Evolutionary conservation across 2,797 vertebrate genomes (phyloP).

Genomic region (Basileuterus tristriatus): DNA sequence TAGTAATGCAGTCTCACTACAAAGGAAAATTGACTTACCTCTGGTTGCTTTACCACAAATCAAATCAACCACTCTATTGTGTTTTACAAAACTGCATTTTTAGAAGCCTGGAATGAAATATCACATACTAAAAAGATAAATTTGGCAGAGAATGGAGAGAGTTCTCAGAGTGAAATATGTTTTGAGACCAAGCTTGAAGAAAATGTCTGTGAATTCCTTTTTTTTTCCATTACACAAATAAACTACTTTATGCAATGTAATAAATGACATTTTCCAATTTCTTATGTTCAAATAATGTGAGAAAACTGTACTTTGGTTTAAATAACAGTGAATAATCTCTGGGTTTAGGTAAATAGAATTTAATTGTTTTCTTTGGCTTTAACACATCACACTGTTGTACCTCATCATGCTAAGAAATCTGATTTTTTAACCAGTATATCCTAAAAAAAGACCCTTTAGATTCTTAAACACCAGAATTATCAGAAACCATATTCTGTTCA

Average conservation of each 20-base stretch:
- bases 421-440: background rate
- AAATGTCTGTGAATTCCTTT: background rate
- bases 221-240: background rate
- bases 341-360: background rate
- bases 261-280: background rate
- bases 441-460: background rate
- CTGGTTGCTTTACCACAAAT: slow-evolving; percentile 10
- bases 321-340: background rate
- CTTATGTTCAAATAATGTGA: background rate
- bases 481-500: background rate
- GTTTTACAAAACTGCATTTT: slow-evolving; percentile 31
- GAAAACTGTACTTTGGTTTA: background rate
- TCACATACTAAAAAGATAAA: background rate
- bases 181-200: background rate
- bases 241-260: background rate
- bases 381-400: background rate
- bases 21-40: background rate
- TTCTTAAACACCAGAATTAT: background rate
- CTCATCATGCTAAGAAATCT: background rate
- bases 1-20: background rate
- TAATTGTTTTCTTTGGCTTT: background rate
- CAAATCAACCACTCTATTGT: background rate
- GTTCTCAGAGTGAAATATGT: background rate
- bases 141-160: background rate
- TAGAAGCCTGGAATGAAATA: background rate